phyloP scores from a whole-genome alignment of 2,888 invertebrate genomes.

The Microdon myrmicae region DNA sequence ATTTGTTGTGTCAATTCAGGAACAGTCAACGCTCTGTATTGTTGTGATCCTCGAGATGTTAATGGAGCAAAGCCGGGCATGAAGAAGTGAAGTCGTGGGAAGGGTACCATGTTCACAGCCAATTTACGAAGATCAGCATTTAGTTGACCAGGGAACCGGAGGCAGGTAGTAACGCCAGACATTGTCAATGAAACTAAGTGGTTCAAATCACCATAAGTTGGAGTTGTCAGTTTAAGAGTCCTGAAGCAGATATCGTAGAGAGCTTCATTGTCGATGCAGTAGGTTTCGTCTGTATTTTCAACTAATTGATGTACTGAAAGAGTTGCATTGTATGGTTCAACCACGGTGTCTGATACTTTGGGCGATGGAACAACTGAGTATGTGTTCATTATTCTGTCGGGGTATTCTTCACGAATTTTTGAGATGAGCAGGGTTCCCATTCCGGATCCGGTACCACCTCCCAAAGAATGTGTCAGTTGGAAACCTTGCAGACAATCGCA shows the following conservation, averaged over 20 bases:
- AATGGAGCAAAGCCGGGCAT: constrained; percentile 98
- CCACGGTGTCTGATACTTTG: constrained; percentile 90
- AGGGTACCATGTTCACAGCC: constrained; percentile 97
- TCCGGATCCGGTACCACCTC: constrained; percentile 96
- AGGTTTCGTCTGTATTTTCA: constrained; percentile 92
- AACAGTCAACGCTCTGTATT: constrained; percentile 90
- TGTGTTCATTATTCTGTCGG: constrained; percentile 98
- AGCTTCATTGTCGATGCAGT: constrained; percentile 94
- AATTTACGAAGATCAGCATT: constrained; percentile 93
- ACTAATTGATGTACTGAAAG: constrained; percentile 89
- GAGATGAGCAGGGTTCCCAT: constrained; percentile 96
- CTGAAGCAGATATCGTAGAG: constrained; percentile 94
- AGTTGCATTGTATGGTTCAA: constrained; percentile 93
- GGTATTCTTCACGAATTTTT: constrained; percentile 97
- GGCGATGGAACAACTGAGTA: constrained; percentile 92
- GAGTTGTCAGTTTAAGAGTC: constrained; percentile 87
- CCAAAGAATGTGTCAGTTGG: constrained; percentile 94
- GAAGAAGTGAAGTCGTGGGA: constrained; percentile 96
- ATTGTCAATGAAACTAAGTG: constrained; percentile 89
- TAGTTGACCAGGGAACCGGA: constrained; percentile 92
- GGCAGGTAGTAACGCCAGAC: constrained; percentile 91
- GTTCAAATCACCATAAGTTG: constrained; percentile 94
- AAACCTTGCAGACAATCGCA: constrained; percentile 95
- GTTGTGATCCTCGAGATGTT: constrained; percentile 89
- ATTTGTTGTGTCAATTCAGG: constrained; percentile 92